Evolutionary conservation across 2,888 invertebrate species (phyloP).

Genomic region (Elegia similella): DNA sequence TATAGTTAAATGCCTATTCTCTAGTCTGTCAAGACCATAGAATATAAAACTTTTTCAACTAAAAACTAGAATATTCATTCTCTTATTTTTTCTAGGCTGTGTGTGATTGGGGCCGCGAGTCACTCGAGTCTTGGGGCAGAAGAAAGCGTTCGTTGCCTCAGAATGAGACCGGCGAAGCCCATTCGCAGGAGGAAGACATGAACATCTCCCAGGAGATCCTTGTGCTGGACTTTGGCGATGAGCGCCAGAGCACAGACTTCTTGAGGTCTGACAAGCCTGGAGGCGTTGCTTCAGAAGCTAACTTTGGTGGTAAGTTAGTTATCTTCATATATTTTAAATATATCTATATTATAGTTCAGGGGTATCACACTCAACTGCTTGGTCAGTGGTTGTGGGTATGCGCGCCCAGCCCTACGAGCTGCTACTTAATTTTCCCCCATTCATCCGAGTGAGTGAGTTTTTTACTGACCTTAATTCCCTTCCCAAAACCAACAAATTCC

Average conservation of each 20-base stretch:
- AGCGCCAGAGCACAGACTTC: conserved; percentile 89
- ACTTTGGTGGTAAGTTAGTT: conserved; percentile 84
- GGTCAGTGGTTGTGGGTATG: too few relatives aligned
- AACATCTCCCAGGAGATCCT: conserved; percentile 96
- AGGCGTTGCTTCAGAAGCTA: conserved; percentile 80
- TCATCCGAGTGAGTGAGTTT: too few relatives aligned
- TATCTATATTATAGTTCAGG: too few relatives aligned
- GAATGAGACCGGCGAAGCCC: conserved; percentile 83
- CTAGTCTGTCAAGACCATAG: too few relatives aligned
- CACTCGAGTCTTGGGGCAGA: conserved; percentile 95
- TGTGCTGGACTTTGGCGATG: conserved; percentile 95
- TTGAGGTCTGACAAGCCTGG: conserved; percentile 88
- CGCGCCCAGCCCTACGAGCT: too few relatives aligned
- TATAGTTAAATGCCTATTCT: too few relatives aligned
- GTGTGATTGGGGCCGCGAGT: conserved; percentile 95
- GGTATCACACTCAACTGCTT: too few relatives aligned
- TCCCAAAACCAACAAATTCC: too few relatives aligned
- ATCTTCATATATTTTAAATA: neutral
- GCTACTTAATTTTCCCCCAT: too few relatives aligned
- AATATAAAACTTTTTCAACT: too few relatives aligned
- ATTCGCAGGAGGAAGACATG: conserved; percentile 90
- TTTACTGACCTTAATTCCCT: too few relatives aligned
- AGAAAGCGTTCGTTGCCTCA: conserved; percentile 87
- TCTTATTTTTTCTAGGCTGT: conserved; percentile 82
- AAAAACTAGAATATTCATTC: too few relatives aligned